Evolutionary conservation across 2,113 vertebrate genomes (phyloP).

Genomic region (Ceratotherium simum): DNA sequence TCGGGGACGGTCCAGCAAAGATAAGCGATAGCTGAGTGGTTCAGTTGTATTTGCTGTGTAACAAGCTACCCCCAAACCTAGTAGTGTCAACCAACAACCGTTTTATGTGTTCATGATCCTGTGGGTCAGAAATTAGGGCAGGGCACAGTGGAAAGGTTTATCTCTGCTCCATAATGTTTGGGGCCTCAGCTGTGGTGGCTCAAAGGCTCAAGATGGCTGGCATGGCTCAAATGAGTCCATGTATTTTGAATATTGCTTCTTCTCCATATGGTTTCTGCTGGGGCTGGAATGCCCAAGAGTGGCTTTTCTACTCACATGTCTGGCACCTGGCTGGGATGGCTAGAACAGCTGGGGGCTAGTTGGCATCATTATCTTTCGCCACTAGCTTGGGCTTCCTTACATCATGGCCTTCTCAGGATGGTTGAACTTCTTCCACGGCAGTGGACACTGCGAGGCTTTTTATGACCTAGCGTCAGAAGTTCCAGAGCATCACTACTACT

Average conservation of each 20-base stretch:
- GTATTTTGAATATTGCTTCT: background rate
- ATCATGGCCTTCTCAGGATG: background rate
- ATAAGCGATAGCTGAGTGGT: background rate
- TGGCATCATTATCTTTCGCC: background rate
- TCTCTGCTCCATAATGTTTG: background rate
- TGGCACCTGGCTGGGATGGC: background rate
- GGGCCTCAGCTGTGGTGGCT: background rate
- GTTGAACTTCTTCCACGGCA: background rate
- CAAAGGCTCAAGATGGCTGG: background rate
- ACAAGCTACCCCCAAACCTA: background rate
- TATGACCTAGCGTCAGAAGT: background rate
- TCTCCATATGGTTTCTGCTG: background rate
- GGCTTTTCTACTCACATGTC: background rate
- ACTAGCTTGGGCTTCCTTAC: background rate
- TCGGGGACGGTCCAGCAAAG: background rate
- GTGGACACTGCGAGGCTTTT: background rate
- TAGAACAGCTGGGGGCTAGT: background rate
- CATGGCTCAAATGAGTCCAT: background rate
- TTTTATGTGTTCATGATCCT: background rate
- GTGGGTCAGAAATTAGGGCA: background rate
- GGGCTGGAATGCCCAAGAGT: background rate
- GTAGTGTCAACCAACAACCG: no score
- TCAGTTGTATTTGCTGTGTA: background rate
- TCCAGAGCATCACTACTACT: background rate
- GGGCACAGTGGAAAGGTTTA: background rate